Evolutionary conservation across 1,140 invertebrate species (phyloP).

Genomic region (Andricus grossulariae): DNA sequence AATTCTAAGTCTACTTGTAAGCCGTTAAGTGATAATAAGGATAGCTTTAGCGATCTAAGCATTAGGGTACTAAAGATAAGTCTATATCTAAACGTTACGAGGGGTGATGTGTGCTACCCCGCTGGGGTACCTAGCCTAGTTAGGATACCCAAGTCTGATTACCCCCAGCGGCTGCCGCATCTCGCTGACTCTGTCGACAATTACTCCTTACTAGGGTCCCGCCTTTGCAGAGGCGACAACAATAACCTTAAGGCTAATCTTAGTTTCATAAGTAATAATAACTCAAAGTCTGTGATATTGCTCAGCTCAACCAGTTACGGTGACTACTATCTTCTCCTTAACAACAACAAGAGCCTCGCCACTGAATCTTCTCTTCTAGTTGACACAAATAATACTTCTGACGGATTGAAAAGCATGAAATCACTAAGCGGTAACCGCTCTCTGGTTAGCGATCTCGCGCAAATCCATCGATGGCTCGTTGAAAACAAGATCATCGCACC

Average conservation of each 20-base stretch:
- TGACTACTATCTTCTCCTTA: conserved; percentile 70
- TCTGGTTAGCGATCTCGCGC: conserved; percentile 54
- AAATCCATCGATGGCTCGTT: conserved; percentile 47
- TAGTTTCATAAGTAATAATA: conserved; percentile 75
- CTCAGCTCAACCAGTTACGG: conserved; percentile 75
- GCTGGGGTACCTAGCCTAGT: conserved; percentile 76
- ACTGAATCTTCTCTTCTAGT: conserved; percentile 54
- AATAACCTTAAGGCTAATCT: conserved; percentile 76
- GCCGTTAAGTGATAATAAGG: conserved; percentile 77
- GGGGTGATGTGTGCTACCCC: conserved; percentile 66
- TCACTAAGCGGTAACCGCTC: conserved; percentile 55
- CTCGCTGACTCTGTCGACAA: conserved; percentile 72
- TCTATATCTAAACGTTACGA: conserved; percentile 66
- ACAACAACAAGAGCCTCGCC: conserved; percentile 56
- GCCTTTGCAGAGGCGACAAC: conserved; percentile 72
- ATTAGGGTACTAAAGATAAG: conserved; percentile 76
- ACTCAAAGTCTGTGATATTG: conserved; percentile 77
- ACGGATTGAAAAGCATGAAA: conserved; percentile 48
- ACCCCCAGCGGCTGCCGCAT: conserved; percentile 72
- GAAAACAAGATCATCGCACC: conserved; percentile 12
- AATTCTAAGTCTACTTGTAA: conserved; percentile 76
- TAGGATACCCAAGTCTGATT: conserved; percentile 77
- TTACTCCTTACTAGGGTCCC: conserved; percentile 74
- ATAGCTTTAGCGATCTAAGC: conserved; percentile 76
- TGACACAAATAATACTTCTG: conserved; percentile 44